Evolutionary conservation across 2,888 invertebrate species (phyloP).

Genomic region (Meteorus cinctellus): DNA sequence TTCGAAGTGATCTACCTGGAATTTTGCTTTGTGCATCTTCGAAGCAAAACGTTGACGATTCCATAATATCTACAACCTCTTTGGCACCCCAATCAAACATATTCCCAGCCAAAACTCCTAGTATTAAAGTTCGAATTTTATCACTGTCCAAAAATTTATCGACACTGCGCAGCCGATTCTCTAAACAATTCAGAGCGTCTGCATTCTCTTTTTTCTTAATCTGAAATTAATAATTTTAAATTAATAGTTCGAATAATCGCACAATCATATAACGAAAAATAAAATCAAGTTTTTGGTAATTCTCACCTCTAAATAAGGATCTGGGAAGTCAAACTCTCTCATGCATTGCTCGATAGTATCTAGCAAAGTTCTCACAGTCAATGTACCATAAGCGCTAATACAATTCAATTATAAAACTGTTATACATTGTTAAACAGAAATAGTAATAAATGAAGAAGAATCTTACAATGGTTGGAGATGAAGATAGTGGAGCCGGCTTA

Average conservation of each 20-base stretch:
- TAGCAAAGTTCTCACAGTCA: slow-evolving; percentile 91
- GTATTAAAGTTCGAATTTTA: slow-evolving; percentile 73
- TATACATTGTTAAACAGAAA: background rate
- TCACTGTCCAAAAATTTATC: slow-evolving; percentile 78
- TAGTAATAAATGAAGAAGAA: slow-evolving; percentile 20
- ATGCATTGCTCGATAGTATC: slow-evolving; percentile 95
- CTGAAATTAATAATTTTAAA: slow-evolving; percentile 76
- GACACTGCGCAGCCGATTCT: slow-evolving; percentile 80
- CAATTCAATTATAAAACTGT: background rate
- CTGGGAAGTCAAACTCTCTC: slow-evolving; percentile 92
- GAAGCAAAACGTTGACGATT: slow-evolving; percentile 85
- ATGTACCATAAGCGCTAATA: slow-evolving; percentile 83
- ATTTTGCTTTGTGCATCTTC: slow-evolving; percentile 87
- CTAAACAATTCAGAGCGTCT: slow-evolving; percentile 82
- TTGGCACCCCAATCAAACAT: slow-evolving; percentile 99
- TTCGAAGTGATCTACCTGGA: slow-evolving; percentile 76
- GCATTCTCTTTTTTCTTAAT: slow-evolving; percentile 91
- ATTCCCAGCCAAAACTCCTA: slow-evolving; percentile 85
- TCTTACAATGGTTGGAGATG: slow-evolving; percentile 87
- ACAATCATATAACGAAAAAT: slow-evolving; percentile 30
- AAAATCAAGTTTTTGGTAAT: slow-evolving; percentile 18
- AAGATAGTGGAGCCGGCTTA: slow-evolving; percentile 84
- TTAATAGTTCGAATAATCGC: slow-evolving; percentile 6
- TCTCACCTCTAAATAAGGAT: slow-evolving; percentile 81
- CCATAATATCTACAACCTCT: slow-evolving; percentile 89